Evolutionary conservation across 1,140 invertebrate genomes (phyloP), one percentile per base, ranked within the genome.

Genomic region (Dendrolimus punctatus): DNA sequence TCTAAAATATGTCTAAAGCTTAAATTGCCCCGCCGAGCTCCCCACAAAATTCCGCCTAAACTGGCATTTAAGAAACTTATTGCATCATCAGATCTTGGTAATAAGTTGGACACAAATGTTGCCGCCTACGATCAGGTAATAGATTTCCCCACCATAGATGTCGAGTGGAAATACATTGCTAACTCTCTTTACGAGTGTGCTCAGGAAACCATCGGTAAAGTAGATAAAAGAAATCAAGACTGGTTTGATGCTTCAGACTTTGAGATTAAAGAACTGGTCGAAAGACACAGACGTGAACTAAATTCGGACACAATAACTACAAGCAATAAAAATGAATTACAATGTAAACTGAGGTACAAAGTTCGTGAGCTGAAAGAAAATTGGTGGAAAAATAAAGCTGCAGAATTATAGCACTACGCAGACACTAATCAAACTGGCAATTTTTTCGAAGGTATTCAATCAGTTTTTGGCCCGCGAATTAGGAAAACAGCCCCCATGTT

Each of bases 321-420:
- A 40, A 9, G 1, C 8, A 36, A 39, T 40, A 49, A 8, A 49
- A 36, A 9, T 6, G 38, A 38, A 49, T 23, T 23, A 23, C 23
- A 49, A n/a, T 40, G 4, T 8, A 48, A 37, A 40, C 38, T 60
- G 39, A 57, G 53, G 38, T 53, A 7, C 46, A 49, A 61, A 56
- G 41, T 60, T n/a, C 55, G 59, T 23, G 51, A 47, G 39, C 63
- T 59, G 2, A 65, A 59, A 23, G 53, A 65, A 8, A 56, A 56
- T n/a, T 62, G 58, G 55, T 61, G 52, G 57, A 8, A 38, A 0
- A 40, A 58, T 0, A 63, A 60, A 55, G 57, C 58, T 8, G 7
- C 6, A 8, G 55, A 60, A 51, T 7, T 66, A 8, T 60, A 63
- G 23, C 51, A 49, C 38, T 58, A 49, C 41, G 58, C 56, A 9